A percentile compares a stretch with the other conserved stretches of the same genome.
These are phyloP conservation scores for Micronycteris hirsuta DNA, from an alignment of 2,113 vertebrate species.

Conservation along the genomic window DNA sequence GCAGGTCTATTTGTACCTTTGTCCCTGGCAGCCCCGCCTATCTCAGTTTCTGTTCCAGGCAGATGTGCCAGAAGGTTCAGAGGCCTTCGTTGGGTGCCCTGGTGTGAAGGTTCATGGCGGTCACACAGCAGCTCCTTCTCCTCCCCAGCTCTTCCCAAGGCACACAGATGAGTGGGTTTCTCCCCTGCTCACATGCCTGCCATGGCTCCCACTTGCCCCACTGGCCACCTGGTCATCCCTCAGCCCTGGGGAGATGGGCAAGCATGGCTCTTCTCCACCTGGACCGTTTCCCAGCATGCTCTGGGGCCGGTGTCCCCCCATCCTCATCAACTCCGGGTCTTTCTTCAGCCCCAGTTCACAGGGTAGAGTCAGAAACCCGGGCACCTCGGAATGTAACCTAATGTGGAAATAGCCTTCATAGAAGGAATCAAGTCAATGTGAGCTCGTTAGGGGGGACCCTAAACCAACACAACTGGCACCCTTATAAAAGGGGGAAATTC, in stretches of 20 bases:
- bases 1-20: not conserved
- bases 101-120: accelerated
- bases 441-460: not conserved
- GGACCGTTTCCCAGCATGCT: accelerated
- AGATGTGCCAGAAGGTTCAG: not conserved
- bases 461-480: not conserved
- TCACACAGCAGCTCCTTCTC: not conserved
- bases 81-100: not conserved
- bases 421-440: not conserved
- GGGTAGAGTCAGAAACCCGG: no score
- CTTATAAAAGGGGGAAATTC: not conserved
- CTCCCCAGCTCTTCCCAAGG: not conserved
- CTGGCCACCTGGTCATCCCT: no score
- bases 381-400: not conserved
- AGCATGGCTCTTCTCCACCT: not conserved
- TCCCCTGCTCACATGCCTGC: not conserved
- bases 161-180: accelerated
- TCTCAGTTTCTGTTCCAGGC: not conserved
- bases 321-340: not conserved
- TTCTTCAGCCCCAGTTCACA: not conserved
- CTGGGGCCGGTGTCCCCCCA: accelerated
- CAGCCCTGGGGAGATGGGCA: not conserved
- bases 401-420: not conserved
- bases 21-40: not conserved
- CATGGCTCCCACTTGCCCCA: not conserved